phyloP scores from a whole-genome alignment of 2,113 vertebrate species.

The Condylura cristata region DNA sequence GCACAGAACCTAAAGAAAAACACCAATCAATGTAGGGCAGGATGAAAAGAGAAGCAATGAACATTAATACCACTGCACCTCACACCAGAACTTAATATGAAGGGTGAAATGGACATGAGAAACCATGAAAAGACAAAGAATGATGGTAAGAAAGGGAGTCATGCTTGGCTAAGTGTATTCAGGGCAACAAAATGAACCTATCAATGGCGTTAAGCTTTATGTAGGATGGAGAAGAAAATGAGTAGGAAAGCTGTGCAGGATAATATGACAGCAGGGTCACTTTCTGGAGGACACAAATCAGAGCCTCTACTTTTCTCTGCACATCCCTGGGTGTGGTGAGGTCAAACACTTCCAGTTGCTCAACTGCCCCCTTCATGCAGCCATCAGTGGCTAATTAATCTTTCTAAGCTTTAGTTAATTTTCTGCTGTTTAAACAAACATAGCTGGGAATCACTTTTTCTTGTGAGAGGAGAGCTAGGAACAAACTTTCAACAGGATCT shows the following conservation, averaged over 20 bases:
- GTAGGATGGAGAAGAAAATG: not conserved
- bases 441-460: not conserved
- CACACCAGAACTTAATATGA: not conserved
- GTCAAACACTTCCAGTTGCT: not conserved
- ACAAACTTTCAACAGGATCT: not conserved
- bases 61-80: not conserved
- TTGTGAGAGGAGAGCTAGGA: not conserved
- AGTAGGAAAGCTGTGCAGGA: constrained; percentile 16
- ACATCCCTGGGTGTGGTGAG: not conserved
- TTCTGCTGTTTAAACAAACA: not conserved
- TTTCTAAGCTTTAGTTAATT: not conserved
- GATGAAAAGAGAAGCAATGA: not conserved
- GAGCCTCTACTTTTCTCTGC: not conserved
- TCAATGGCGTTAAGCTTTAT: not conserved
- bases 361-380: not conserved
- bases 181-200: not conserved
- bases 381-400: not conserved
- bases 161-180: not conserved
- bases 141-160: not conserved
- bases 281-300: constrained; percentile 10
- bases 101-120: constrained; percentile 1
- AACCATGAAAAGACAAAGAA: not conserved
- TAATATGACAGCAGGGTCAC: constrained; percentile 23
- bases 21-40: not conserved
- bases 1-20: not conserved